phyloP scores from a whole-genome alignment of 2,113 vertebrate species.

The Panthera leo region DNA sequence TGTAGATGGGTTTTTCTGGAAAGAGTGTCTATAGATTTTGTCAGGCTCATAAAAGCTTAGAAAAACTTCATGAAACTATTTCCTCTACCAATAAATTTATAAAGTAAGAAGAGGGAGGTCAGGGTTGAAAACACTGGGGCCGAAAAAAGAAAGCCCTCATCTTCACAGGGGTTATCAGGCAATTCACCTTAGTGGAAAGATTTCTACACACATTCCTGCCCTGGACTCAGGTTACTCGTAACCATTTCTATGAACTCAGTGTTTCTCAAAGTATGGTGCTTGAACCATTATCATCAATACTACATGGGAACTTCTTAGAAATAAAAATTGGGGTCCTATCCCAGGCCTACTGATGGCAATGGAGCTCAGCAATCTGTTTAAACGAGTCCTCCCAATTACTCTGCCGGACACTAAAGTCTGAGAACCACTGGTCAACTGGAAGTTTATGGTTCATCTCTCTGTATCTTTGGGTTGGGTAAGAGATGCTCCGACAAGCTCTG shows the following conservation, averaged over 20 bases:
- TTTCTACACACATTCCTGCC: neutral
- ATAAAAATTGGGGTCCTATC: neutral
- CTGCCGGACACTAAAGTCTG: neutral
- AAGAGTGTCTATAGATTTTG: neutral
- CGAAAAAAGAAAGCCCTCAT: neutral
- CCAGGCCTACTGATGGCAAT: neutral
- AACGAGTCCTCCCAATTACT: neutral
- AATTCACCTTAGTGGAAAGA: neutral
- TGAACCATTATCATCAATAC: neutral
- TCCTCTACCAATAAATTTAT: slow-evolving; percentile 28
- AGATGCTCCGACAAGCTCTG: neutral
- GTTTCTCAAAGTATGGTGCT: neutral
- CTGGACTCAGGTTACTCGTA: neutral
- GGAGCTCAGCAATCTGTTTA: neutral
- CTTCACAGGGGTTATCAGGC: neutral
- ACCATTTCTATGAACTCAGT: neutral
- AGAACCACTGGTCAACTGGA: neutral
- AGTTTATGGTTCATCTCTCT: neutral
- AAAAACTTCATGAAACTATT: slow-evolving; percentile 31
- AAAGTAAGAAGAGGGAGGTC: slow-evolving; percentile 14
- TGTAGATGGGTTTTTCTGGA: neutral
- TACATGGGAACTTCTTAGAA: neutral
- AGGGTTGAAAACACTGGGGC: neutral
- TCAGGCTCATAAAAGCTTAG: slow-evolving; percentile 24
- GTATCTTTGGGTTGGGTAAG: neutral